These are phyloP conservation scores for Limenitis camilla DNA, from an alignment of 2,888 invertebrate genomes.

Conservation along the genomic window DNA sequence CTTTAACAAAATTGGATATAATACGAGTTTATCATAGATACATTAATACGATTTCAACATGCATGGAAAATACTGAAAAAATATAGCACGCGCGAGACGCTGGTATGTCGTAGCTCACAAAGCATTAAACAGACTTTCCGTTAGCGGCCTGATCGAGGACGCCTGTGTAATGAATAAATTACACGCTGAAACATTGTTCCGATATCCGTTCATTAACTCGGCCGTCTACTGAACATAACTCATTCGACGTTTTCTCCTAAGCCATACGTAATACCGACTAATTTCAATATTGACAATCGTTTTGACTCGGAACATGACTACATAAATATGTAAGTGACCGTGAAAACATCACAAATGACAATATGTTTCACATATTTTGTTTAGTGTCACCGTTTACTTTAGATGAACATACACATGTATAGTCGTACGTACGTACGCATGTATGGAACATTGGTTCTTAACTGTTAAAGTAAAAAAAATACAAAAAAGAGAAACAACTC, in stretches of 20 bases:
- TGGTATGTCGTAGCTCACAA: slow-evolving; percentile 30
- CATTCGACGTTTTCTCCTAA: slow-evolving; percentile 39
- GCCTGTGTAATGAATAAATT: slow-evolving; percentile 73
- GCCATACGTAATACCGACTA: slow-evolving; percentile 32
- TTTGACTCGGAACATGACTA: slow-evolving; percentile 33
- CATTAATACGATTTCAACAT: not conserved
- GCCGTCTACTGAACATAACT: slow-evolving; percentile 42
- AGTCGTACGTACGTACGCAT: too few relatives aligned
- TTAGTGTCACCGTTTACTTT: slow-evolving; percentile 7
- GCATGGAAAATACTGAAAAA: not conserved
- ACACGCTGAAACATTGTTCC: slow-evolving; percentile 73
- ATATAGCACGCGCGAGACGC: not conserved
- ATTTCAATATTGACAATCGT: slow-evolving; percentile 65
- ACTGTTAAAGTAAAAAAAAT: too few relatives aligned
- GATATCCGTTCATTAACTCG: slow-evolving; percentile 62
- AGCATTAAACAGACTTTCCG: slow-evolving; percentile 64
- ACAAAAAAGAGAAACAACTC: too few relatives aligned
- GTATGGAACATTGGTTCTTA: too few relatives aligned
- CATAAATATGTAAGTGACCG: slow-evolving; percentile 36
- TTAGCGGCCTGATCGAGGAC: slow-evolving; percentile 64
- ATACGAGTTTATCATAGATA: too few relatives aligned
- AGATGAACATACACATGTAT: too few relatives aligned
- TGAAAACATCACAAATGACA: slow-evolving; percentile 40
- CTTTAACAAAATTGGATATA: too few relatives aligned
- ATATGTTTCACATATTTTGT: slow-evolving; percentile 39